Evolutionary conservation across 2,113 vertebrate genomes (phyloP).

Genomic region (Syngnathus typhle): DNA sequence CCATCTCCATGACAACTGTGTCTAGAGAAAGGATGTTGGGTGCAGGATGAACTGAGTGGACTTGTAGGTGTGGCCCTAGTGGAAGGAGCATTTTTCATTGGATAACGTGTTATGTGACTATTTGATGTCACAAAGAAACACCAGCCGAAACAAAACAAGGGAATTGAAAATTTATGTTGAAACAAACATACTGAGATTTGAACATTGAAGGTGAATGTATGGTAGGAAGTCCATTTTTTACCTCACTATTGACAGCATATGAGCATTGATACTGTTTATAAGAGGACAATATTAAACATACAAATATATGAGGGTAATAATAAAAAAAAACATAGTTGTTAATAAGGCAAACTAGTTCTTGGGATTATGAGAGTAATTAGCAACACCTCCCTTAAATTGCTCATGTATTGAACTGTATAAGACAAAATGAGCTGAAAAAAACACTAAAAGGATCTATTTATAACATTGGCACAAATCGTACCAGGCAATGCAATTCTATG

Average conservation of each 20-base stretch:
- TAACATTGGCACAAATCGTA: constrained; percentile 33
- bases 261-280: background rate
- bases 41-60: constrained; percentile 45
- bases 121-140: constrained; percentile 47
- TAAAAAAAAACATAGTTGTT: background rate
- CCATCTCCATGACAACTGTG: constrained; percentile 87
- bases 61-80: constrained; percentile 29
- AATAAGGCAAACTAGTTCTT: background rate
- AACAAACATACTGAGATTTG: background rate
- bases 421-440: constrained; percentile 27
- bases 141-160: constrained; percentile 35
- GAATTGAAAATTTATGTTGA: constrained; percentile 26
- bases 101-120: constrained; percentile 56
- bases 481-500: constrained; percentile 37
- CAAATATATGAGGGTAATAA: background rate
- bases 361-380: background rate
- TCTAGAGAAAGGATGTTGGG: constrained; percentile 45
- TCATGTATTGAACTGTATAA: background rate
- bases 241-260: background rate
- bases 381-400: background rate
- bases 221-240: background rate
- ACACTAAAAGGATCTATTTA: constrained; percentile 44
- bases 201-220: background rate
- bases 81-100: constrained; percentile 60
- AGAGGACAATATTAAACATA: background rate